Percentiles rank a stretch among this genome's conserved stretches.
These are phyloP conservation scores for Drosophila kurseongensis DNA, from an alignment of 1,140 invertebrate species.

Conservation along the genomic window DNA sequence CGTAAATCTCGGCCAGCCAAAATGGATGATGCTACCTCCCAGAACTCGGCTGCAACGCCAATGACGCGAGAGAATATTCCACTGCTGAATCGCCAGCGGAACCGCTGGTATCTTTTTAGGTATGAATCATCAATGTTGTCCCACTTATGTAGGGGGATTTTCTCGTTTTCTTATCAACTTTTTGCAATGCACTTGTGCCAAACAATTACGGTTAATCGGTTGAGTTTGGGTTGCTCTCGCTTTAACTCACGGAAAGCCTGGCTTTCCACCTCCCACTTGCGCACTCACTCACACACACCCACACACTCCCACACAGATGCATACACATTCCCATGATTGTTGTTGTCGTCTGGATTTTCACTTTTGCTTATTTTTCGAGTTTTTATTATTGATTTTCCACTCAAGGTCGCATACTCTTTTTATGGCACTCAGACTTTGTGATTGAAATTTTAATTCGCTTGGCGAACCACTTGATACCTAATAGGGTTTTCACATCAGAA, in stretches of 20 bases:
- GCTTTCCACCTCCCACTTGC: conserved; percentile 5
- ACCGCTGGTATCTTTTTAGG: conserved; percentile 84
- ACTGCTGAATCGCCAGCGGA: conserved; percentile 84
- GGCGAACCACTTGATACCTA: conserved; percentile 3
- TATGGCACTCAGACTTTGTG: conserved; percentile 13
- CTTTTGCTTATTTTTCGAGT: conserved; percentile 54
- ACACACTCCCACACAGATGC: conserved; percentile 5
- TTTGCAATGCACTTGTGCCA: background rate
- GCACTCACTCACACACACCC: conserved; percentile 1
- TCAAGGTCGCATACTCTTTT: conserved; percentile 51
- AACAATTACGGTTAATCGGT: conserved; percentile 11
- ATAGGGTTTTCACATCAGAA: conserved; percentile 3
- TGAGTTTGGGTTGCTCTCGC: background rate
- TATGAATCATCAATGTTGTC: conserved; percentile 70
- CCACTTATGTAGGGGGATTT: background rate
- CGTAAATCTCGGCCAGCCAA: conserved; percentile 12
- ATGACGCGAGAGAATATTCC: conserved; percentile 85
- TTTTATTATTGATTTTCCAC: conserved; percentile 63
- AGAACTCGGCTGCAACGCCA: conserved; percentile 74
- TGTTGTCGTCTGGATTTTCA: conserved; percentile 31
- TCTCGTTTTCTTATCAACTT: conserved; percentile 40
- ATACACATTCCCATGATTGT: conserved; percentile 23
- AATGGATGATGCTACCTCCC: conserved; percentile 78
- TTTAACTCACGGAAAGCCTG: conserved; percentile 1
- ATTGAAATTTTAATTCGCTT: conserved; percentile 29